Base-by-base conservation (phyloP, 2,888 invertebrate genomes). In the Cerceris rybyensis region DNA sequence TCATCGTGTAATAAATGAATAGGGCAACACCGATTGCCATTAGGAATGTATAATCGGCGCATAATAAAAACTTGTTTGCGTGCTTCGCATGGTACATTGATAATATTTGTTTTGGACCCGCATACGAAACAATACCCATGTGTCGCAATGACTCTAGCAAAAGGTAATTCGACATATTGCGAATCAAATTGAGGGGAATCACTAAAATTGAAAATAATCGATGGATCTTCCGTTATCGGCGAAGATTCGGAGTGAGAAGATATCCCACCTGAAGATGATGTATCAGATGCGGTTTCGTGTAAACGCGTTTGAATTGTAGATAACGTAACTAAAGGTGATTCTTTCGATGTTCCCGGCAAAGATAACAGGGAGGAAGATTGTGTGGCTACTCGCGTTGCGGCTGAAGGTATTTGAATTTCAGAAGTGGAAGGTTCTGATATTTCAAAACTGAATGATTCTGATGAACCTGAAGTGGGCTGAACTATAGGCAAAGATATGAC, bases 51-150 rank as follows among this genome's bases (percentile, higher is more conserved):
- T 50, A 69, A 52, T 39, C 69, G 43, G 9, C 52, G 46, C 52
- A 43, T 60, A 5, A 60, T 13, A n/a, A 69, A 69, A 42, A 69
- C 50, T 13, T 69, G 69, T 17, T 60, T 60, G 14, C 54, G 11
- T 16, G 49, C 43, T 67, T 67, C 49, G 28, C 9, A 6, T n/a
- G 49, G 58, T 28, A 67, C 58, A 13, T 28, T 58, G 17, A 54
- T 52, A 17, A 69, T 69, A 14, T 41, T 14, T 11, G 50, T 60
- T 14, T 17, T 17, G 7, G 60, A 59, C 7, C 60, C 69, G 41
- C 69, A 69, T 41, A 69, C 58, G 43, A 69, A 69, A 41, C 69
- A 69, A 42, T 60, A 60, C n/a, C 14, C 39, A 60, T 69, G 43
- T 11, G 60, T 60, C 14, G 52, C 14, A 65, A 65, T 58, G 2